phyloP scores from a whole-genome alignment of 2,888 invertebrate genomes.

The Ommatoiulus sabulosus region DNA sequence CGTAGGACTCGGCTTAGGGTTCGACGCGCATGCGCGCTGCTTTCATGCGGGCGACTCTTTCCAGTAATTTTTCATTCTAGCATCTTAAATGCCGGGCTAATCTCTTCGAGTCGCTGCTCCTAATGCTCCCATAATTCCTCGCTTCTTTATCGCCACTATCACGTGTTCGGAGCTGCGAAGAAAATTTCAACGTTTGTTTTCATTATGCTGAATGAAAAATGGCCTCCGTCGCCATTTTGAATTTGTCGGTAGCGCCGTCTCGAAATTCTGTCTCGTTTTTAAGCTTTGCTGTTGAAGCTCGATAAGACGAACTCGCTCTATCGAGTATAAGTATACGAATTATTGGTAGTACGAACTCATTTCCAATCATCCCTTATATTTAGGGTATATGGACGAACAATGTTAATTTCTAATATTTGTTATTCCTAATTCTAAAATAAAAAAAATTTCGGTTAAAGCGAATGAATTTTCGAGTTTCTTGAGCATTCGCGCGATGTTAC shows the following conservation, averaged over 20 bases:
- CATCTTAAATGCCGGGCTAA: conserved; percentile 7
- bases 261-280: neutral
- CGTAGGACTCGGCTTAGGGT: neutral
- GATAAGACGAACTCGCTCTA: too few relatives aligned
- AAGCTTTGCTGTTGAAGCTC: too few relatives aligned
- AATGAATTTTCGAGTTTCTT: too few relatives aligned
- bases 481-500: too few relatives aligned
- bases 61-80: conserved; percentile 1
- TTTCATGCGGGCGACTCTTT: neutral
- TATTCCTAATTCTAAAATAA: too few relatives aligned
- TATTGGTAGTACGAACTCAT: too few relatives aligned
- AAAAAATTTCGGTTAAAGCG: too few relatives aligned
- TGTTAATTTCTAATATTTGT: too few relatives aligned
- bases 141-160: neutral
- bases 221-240: neutral
- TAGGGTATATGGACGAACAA: too few relatives aligned
- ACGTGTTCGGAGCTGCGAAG: neutral
- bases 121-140: conserved; percentile 34
- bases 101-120: neutral
- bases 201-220: neutral
- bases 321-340: too few relatives aligned
- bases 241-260: neutral
- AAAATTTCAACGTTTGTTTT: conserved; percentile 8
- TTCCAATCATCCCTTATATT: too few relatives aligned
- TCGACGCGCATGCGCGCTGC: neutral